phyloP scores from a whole-genome alignment of 2,888 invertebrate genomes.

The Andrena dorsata region DNA sequence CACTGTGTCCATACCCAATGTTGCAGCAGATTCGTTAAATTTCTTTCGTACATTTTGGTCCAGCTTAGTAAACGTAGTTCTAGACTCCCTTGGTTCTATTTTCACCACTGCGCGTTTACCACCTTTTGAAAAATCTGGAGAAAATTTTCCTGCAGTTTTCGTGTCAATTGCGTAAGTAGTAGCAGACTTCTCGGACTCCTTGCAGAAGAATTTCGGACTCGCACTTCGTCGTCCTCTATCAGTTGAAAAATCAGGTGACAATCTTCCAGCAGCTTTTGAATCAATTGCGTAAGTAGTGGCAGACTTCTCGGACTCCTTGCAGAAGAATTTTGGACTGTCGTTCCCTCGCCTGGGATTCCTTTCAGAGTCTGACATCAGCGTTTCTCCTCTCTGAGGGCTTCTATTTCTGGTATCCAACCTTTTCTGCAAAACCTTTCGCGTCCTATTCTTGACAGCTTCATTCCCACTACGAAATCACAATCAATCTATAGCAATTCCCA shows the following conservation, averaged over 20 bases:
- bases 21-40: not conserved
- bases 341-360: not conserved
- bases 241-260: not conserved
- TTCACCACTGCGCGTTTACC: not conserved
- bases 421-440: conserved; percentile 4
- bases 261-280: not conserved
- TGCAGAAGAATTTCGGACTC: conserved; percentile 37
- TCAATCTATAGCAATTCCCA: conserved; percentile 14
- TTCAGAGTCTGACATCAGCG: conserved; percentile 28
- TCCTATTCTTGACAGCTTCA: conserved; percentile 1
- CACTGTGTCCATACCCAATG: not conserved
- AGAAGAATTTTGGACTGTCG: conserved; percentile 16
- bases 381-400: not conserved
- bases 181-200: conserved; percentile 25
- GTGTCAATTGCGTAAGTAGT: conserved; percentile 27
- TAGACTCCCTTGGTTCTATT: not conserved
- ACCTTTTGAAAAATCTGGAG: not conserved
- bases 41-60: not conserved
- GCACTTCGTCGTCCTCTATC: not conserved
- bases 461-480: conserved; percentile 53
- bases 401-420: not conserved
- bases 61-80: too few species aligned
- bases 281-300: conserved; percentile 13
- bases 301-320: conserved; percentile 25
- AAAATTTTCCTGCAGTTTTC: not conserved